A percentile compares a stretch with the other conserved stretches of the same genome.
These are phyloP conservation scores for Taphrorychus bicolor DNA, from an alignment of 2,888 invertebrate genomes.

Conservation along the genomic window DNA sequence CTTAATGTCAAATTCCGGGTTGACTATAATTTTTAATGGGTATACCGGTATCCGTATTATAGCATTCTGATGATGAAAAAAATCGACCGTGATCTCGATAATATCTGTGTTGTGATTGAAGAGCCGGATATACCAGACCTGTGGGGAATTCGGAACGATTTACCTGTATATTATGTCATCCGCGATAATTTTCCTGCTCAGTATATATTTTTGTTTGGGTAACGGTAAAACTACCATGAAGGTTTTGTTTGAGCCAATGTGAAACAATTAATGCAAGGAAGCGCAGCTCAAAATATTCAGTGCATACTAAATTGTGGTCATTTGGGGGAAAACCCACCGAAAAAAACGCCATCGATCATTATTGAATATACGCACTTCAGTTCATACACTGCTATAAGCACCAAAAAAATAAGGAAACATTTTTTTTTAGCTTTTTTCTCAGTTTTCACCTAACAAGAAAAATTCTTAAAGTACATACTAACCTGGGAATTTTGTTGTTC, in stretches of 20 bases:
- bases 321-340: not conserved
- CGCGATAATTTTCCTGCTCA: slow-evolving; percentile 10
- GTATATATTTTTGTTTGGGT: not conserved
- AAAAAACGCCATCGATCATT: no score
- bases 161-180: slow-evolving; percentile 24
- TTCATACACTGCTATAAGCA: no score
- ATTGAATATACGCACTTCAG: no score
- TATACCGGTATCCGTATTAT: slow-evolving; percentile 13
- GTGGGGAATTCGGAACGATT: slow-evolving; percentile 25
- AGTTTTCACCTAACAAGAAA: no score
- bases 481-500: no score
- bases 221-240: slow-evolving; percentile 1
- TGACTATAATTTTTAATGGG: slow-evolving; percentile 21
- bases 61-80: slow-evolving; percentile 8
- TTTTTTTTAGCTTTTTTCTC: no score
- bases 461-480: no score
- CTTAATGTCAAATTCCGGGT: slow-evolving; percentile 23
- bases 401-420: no score
- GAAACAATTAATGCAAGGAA: not conserved
- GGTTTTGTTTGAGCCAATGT: not conserved
- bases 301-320: not conserved
- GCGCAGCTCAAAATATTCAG: not conserved
- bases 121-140: slow-evolving; percentile 23
- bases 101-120: slow-evolving; percentile 21
- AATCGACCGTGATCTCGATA: slow-evolving; percentile 23